A percentile compares a stretch with the other conserved stretches of the same genome.
phyloP scores from a whole-genome alignment of 2,888 invertebrate genomes.

The Dascillus cervinus region DNA sequence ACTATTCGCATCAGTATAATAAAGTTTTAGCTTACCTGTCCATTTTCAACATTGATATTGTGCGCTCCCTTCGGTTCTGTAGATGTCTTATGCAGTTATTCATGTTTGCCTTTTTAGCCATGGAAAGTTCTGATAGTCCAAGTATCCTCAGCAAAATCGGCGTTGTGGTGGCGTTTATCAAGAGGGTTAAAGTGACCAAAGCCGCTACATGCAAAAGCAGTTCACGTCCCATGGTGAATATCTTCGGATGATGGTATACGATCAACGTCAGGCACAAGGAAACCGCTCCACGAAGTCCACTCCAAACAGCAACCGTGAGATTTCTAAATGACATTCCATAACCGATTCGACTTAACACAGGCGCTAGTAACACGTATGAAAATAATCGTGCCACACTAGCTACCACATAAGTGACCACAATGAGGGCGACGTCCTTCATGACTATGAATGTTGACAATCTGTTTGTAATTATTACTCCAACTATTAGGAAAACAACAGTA shows the following conservation, averaged over 20 bases:
- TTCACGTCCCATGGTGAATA: not conserved
- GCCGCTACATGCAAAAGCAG: conserved; percentile 7
- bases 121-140: conserved; percentile 27
- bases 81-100: conserved; percentile 48
- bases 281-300: conserved; percentile 7
- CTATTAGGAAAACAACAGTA: conserved; percentile 5
- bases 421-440: conserved; percentile 3
- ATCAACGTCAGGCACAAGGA: conserved; percentile 9
- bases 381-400: conserved; percentile 2
- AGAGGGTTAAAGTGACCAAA: conserved; percentile 8
- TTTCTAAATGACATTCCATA: conserved; percentile 9
- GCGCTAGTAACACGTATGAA: conserved; percentile 6
- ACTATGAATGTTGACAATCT: not conserved
- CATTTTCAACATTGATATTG: conserved; percentile 51
- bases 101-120: conserved; percentile 50
- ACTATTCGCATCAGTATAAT: not conserved
- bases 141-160: conserved; percentile 7
- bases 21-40: conserved; percentile 47
- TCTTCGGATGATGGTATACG: conserved; percentile 1
- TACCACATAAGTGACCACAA: conserved; percentile 8
- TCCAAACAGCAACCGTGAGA: conserved; percentile 9
- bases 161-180: conserved; percentile 9
- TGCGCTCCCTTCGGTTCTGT: conserved; percentile 44
- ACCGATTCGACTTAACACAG: conserved; percentile 10
- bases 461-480: conserved; percentile 3